These are phyloP conservation scores for Pyxicephalus adspersus DNA, from an alignment of 2,113 vertebrate species.

Conservation along the genomic window DNA sequence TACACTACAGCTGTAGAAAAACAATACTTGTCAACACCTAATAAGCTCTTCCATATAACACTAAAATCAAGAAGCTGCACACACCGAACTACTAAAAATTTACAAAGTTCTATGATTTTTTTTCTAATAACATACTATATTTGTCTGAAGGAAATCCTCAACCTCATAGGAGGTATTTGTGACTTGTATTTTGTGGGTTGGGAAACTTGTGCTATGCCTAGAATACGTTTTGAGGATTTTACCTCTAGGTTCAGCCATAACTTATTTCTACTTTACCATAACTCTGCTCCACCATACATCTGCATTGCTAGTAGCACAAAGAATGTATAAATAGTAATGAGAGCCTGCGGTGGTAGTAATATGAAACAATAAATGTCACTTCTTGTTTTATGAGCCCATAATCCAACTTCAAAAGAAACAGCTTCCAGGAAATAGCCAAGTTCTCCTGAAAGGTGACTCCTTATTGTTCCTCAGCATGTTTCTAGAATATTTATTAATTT, in stretches of 20 bases:
- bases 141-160: no score
- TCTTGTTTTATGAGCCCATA: conserved; percentile 27
- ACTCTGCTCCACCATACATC: not conserved
- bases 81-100: no score
- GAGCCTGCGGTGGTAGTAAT: conserved; percentile 13
- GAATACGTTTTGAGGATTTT: not conserved
- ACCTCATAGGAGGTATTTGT: no score
- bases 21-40: no score
- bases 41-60: no score
- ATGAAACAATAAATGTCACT: conserved; percentile 45
- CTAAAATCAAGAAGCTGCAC: no score
- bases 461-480: conserved; percentile 30
- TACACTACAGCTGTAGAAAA: no score
- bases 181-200: no score
- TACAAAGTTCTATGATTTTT: no score
- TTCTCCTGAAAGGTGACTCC: conserved; percentile 26
- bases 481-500: conserved; percentile 32
- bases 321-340: conserved; percentile 28
- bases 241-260: not conserved
- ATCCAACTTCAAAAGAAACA: conserved; percentile 34
- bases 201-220: not conserved
- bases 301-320: not conserved
- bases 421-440: conserved; percentile 35
- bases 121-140: no score
- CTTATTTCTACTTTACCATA: not conserved